Conservation (phyloP, 2,888 invertebrate species). For the Rugalucina vietnamica region DNA sequence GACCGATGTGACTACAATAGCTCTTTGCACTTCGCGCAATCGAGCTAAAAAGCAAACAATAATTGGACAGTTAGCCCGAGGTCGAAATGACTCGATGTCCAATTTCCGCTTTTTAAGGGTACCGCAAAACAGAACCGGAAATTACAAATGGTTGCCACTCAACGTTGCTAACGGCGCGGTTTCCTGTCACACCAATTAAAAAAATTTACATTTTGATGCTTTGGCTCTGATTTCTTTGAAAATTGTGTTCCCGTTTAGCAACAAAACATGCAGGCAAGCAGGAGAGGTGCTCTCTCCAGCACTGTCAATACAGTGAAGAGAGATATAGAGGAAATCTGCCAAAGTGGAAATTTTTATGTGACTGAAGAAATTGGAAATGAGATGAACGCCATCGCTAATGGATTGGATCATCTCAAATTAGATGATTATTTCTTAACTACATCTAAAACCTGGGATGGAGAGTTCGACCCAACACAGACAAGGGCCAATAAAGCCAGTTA, state of each 20-base stretch:
- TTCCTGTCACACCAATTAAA: constrained; percentile 22
- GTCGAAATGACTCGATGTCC: not conserved
- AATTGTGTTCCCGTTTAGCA: too few relatives aligned
- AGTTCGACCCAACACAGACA: constrained; percentile 61
- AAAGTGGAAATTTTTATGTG: constrained; percentile 79
- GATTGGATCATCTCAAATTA: constrained; percentile 79
- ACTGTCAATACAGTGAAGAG: constrained; percentile 58
- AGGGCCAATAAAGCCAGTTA: constrained; percentile 55
- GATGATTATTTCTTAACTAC: constrained; percentile 77
- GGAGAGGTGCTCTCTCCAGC: constrained; percentile 48
- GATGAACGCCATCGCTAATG: constrained; percentile 76
- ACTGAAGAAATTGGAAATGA: constrained; percentile 80
- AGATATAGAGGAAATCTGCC: constrained; percentile 71
- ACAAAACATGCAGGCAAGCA: constrained; percentile 44
- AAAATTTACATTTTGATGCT: not conserved
- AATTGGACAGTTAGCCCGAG: too few relatives aligned
- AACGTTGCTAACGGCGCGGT: constrained; percentile 62
- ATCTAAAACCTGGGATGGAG: constrained; percentile 73
- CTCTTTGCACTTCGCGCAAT: too few relatives aligned
- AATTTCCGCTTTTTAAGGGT: not conserved
- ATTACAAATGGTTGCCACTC: constrained; percentile 50
- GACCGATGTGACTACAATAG: too few relatives aligned
- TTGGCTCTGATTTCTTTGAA: too few relatives aligned
- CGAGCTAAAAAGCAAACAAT: too few relatives aligned
- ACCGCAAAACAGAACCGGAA: constrained; percentile 51